These are phyloP conservation scores for Schrankia costaestrigalis DNA, from an alignment of 2,888 invertebrate species.

Conservation along the genomic window DNA sequence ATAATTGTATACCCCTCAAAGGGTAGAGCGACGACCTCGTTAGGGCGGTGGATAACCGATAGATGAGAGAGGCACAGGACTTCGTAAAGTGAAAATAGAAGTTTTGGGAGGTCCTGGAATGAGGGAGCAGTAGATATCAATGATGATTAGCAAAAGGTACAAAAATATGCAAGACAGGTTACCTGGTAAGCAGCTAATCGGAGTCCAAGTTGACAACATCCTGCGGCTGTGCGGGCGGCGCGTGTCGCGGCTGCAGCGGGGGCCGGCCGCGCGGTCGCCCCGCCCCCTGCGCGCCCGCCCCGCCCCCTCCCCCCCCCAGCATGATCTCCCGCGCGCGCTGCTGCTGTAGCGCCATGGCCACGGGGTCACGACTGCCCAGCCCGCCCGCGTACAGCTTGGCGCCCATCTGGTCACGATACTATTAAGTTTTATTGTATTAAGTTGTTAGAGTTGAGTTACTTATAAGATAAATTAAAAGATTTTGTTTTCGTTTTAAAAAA, in stretches of 20 bases:
- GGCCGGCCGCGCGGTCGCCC: constrained; percentile 46
- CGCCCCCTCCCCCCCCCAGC: constrained; percentile 44
- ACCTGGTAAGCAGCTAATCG: constrained; percentile 37
- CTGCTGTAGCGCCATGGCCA: constrained; percentile 75
- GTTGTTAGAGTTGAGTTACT: background rate
- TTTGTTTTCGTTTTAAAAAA: too few relatives aligned
- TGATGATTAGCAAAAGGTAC: too few relatives aligned
- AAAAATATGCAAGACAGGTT: background rate
- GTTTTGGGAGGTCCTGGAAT: too few relatives aligned
- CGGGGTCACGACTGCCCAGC: constrained; percentile 75
- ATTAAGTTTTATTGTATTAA: too few relatives aligned
- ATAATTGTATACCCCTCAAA: too few relatives aligned
- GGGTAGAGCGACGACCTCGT: too few relatives aligned
- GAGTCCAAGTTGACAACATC: constrained; percentile 73
- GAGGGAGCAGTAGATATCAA: too few relatives aligned
- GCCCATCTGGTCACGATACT: constrained; percentile 65
- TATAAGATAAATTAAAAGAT: background rate
- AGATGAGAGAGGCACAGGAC: too few relatives aligned
- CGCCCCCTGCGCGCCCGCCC: constrained; percentile 2
- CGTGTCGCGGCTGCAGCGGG: constrained; percentile 43
- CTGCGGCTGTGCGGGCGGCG: constrained; percentile 23
- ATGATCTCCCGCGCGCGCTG: constrained; percentile 71
- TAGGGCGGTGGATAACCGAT: too few relatives aligned
- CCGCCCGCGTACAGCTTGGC: constrained; percentile 77
- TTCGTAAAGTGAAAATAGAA: too few relatives aligned